Base-by-base conservation (phyloP, 2,113 vertebrate species). In the Carassius carassius region DNA sequence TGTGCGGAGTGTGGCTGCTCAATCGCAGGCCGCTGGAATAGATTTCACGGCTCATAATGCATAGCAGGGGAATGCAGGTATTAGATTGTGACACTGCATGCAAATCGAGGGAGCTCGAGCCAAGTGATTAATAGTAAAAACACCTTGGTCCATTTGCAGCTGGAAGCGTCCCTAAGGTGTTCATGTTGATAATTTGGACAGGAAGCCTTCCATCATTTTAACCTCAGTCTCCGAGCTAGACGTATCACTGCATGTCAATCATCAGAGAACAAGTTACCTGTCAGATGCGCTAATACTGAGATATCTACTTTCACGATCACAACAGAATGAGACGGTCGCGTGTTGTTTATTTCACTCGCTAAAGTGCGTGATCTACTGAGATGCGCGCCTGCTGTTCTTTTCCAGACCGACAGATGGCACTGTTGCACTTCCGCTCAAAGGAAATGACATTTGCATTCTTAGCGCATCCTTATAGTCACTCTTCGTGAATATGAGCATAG, bases 371-470 rank as follows among this genome's bases (percentile, higher is more conserved):
- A 11, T 17, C 2, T 17, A 35, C 32, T 19, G 29, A 37, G 65
- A 75, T 6, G 1, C 63, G 79, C 60, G 9, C 5, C 65, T 92
- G 92, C 69, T 85, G 62, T 92, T 90, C 89, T 75, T 12, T 81
- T 85, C 5, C 49, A 54, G 19, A 89, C 89, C 93, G 93, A 90
- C 90, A 98, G 98, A 94, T 97, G 98, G 96, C 97, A 98, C 93
- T 96, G 96, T 96, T 95, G 95, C 93, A 94, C 96, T 98, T 95
- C 84, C 84, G 82, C 44, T 87, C 63, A 85, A 11, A 75, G 82
- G 47, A 67, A 80, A 32, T 84, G 37, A 23, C 67, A 84, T 84
- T 73, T 21, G 81, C n/a, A 89, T 69, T 60, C 21, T 7, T 17
- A 65, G 37, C 54, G 13, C 47, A 32, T 86, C 51, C 75, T 41